Percentiles rank a stretch among this genome's conserved stretches.
phyloP scores from a whole-genome alignment of 64 coral and sea anemone species.

The Trachythela sp. region DNA sequence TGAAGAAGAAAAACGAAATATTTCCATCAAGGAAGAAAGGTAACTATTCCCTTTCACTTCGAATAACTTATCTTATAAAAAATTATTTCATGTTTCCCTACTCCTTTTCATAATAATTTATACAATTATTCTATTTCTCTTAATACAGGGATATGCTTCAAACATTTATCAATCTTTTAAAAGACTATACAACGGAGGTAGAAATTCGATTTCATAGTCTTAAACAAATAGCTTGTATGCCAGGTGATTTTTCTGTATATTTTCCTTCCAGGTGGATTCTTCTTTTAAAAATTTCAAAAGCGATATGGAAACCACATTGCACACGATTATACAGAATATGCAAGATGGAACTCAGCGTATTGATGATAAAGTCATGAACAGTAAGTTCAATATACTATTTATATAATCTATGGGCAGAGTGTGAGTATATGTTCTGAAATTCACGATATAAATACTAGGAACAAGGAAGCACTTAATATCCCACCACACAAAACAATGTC shows the following conservation, averaged over 20 bases:
- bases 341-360: slow-evolving; percentile 61
- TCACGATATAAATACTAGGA: neutral
- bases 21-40: slow-evolving; percentile 10
- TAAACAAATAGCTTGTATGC: too few species aligned
- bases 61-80: too few species aligned
- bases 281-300: slow-evolving; percentile 76
- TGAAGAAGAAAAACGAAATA: neutral
- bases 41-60: neutral
- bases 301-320: slow-evolving; percentile 58
- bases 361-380: slow-evolving; percentile 48
- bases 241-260: too few species aligned
- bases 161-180: slow-evolving; percentile 82
- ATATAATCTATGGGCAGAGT: too few species aligned
- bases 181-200: slow-evolving; percentile 95
- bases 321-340: slow-evolving; percentile 54
- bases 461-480: neutral
- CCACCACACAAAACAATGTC: too few species aligned
- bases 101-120: neutral
- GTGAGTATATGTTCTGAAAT: too few species aligned
- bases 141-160: slow-evolving; percentile 87
- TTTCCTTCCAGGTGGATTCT: slow-evolving; percentile 2
- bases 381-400: slow-evolving; percentile 35
- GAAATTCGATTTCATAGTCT: neutral
- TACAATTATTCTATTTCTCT: neutral
- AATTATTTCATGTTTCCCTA: too few species aligned